Percentiles rank a stretch among this genome's conserved stretches.
phyloP scores from a whole-genome alignment of 2,797 vertebrate genomes.

The Cyprinella venusta region DNA sequence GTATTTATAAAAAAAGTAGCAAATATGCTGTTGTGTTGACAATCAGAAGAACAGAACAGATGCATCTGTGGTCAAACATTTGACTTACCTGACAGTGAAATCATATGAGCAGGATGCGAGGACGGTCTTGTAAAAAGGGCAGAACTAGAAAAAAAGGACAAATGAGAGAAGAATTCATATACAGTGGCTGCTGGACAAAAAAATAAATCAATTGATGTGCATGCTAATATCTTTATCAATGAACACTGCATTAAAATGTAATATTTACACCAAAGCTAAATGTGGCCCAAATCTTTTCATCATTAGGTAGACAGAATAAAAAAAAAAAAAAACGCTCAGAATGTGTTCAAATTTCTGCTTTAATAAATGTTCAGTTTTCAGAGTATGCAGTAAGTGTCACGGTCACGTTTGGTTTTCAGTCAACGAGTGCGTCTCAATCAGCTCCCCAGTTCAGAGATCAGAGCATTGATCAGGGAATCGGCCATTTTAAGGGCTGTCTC shows the following conservation, averaged over 20 bases:
- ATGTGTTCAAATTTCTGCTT: no score
- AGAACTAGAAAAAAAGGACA: constrained; percentile 81
- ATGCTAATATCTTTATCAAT: not conserved
- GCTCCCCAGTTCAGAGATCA: not conserved
- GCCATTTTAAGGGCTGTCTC: no score
- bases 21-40: not conserved
- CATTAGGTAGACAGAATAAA: not conserved
- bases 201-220: not conserved
- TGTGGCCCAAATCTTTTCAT: not conserved
- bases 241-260: not conserved
- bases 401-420: not conserved
- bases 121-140: constrained; percentile 83
- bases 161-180: constrained; percentile 21
- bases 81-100: constrained; percentile 91
- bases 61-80: not conserved
- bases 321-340: no score
- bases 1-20: not conserved
- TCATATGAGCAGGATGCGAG: constrained; percentile 95
- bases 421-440: not conserved
- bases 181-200: not conserved
- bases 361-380: not conserved
- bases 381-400: not conserved
- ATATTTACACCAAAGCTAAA: not conserved
- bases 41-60: not conserved
- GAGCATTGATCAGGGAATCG: not conserved